A percentile compares a stretch with the other conserved stretches of the same genome.
Evolutionary conservation across 2,113 vertebrate genomes (phyloP).

Genomic region (Ibidorhyncha struthersii): DNA sequence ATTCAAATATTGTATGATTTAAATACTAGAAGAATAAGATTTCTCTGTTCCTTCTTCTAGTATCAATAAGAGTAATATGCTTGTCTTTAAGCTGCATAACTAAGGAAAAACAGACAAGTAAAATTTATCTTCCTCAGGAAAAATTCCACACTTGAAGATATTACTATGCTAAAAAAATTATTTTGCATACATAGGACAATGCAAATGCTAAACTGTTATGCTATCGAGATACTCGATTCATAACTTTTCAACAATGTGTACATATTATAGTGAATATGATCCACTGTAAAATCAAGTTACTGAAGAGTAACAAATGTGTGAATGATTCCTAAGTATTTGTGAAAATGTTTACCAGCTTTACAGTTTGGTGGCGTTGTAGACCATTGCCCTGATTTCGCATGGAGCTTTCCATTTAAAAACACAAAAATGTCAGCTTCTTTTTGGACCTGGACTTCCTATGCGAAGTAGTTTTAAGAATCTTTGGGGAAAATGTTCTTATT

Average conservation of each 20-base stretch:
- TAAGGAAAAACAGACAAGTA: background rate
- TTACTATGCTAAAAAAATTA: background rate
- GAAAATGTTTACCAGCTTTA: background rate
- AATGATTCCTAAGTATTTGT: background rate
- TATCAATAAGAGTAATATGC: background rate
- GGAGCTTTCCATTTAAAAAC: background rate
- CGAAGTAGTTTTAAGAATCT: background rate
- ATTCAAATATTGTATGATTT: background rate
- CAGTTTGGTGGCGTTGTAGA: background rate
- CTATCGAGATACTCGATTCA: accelerated
- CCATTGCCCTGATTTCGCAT: background rate
- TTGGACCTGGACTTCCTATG: background rate
- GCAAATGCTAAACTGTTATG: background rate
- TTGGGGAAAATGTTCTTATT: background rate
- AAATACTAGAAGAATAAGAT: background rate
- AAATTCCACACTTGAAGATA: background rate
- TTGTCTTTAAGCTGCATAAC: background rate
- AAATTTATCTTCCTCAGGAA: background rate
- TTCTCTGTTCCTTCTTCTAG: background rate
- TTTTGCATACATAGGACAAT: too few relatives aligned
- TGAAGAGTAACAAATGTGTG: background rate
- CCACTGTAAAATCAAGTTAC: background rate
- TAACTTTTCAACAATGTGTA: background rate
- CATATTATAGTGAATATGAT: background rate
- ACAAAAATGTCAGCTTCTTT: background rate